Percentiles rank a stretch among this genome's conserved stretches.
Evolutionary conservation across 2,113 vertebrate genomes (phyloP).

Genomic region (Boleophthalmus pectinirostris): DNA sequence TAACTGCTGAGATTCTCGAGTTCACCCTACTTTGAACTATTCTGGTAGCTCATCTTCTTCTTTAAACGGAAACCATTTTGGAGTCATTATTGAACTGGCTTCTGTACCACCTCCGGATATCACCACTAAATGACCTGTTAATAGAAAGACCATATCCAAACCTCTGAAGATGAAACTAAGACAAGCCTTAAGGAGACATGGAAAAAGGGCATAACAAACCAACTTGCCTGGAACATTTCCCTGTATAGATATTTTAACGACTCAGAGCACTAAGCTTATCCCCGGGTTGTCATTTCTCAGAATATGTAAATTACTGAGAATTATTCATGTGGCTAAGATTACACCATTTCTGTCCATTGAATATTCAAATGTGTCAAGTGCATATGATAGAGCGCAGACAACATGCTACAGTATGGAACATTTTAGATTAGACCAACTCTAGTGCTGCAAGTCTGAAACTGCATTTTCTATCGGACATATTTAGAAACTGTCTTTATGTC

Average conservation of each 20-base stretch:
- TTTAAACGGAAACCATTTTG: no score
- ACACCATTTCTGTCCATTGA: constrained; percentile 56
- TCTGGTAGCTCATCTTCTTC: no score
- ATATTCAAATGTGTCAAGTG: constrained; percentile 64
- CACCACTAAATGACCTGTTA: constrained; percentile 57
- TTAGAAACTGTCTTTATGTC: no score
- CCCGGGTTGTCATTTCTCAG: constrained; percentile 51
- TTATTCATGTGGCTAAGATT: constrained; percentile 73
- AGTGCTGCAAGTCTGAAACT: no score
- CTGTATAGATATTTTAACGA: constrained; percentile 51
- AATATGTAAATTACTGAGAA: constrained; percentile 64
- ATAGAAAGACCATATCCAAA: constrained; percentile 40
- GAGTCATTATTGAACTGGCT: no score
- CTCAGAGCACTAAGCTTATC: constrained; percentile 37
- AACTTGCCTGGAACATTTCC: constrained; percentile 55
- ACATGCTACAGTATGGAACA: constrained; percentile 24
- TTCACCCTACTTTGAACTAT: no score
- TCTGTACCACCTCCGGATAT: constrained; percentile 35
- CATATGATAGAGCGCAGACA: constrained; percentile 33
- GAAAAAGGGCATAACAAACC: constrained; percentile 36
- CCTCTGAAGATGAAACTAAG: constrained; percentile 35
- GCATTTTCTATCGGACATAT: no score
- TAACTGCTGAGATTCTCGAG: no score
- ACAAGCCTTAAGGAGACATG: constrained; percentile 52
- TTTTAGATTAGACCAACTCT: constrained; percentile 44